Percentiles rank a stretch among this genome's conserved stretches.
These are phyloP conservation scores for Tiliacea citrago DNA, from an alignment of 2,888 invertebrate genomes.

Conservation along the genomic window DNA sequence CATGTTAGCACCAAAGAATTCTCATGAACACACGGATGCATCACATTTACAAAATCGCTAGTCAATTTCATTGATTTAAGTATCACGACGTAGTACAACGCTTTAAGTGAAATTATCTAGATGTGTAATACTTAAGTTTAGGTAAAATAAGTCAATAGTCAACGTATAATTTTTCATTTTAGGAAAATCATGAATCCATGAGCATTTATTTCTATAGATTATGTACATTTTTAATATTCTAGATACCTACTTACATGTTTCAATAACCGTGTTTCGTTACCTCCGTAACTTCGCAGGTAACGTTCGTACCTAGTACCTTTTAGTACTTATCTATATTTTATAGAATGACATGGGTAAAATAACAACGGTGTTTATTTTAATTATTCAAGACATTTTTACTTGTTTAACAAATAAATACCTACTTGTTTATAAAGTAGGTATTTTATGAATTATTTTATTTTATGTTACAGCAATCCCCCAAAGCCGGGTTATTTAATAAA, in stretches of 20 bases:
- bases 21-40: slow-evolving; percentile 72
- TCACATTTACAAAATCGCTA: slow-evolving; percentile 60
- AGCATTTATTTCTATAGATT: slow-evolving; percentile 48
- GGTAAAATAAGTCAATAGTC: slow-evolving; percentile 10
- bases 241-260: slow-evolving; percentile 3
- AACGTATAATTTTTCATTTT: slow-evolving; percentile 24
- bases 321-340: neutral
- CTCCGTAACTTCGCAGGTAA: neutral
- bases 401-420: neutral
- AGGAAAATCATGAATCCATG: slow-evolving; percentile 8
- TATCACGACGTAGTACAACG: slow-evolving; percentile 35
- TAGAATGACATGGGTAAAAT: neutral
- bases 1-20: slow-evolving; percentile 78
- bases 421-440: neutral
- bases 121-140: slow-evolving; percentile 41
- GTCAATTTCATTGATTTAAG: slow-evolving; percentile 53
- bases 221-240: neutral
- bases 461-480: neutral
- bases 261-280: neutral
- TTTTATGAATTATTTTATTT: neutral
- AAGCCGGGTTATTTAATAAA: neutral
- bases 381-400: slow-evolving; percentile 19
- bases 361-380: slow-evolving; percentile 3
- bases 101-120: slow-evolving; percentile 46
- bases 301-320: neutral